Conservation (phyloP, 2,113 vertebrate species). For the Xenopus borealis region DNA sequence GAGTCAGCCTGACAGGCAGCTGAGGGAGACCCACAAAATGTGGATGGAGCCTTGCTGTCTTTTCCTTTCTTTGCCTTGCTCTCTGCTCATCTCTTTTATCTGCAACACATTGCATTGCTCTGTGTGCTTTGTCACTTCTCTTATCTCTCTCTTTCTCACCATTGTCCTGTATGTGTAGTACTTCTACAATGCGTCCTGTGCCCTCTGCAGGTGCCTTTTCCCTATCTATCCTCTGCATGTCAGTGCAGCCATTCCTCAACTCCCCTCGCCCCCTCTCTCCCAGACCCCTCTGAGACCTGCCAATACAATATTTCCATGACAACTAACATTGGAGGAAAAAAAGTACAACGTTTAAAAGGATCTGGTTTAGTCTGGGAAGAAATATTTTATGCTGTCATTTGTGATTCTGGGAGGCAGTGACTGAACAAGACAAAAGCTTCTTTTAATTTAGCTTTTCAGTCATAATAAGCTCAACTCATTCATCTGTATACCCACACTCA, state of each 20-base stretch:
- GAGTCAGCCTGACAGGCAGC: constrained; percentile 43
- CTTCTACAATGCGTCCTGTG: constrained; percentile 24
- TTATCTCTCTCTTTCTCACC: constrained; percentile 19
- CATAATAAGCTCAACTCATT: neutral
- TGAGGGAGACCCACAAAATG: constrained; percentile 43
- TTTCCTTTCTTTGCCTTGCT: constrained; percentile 28
- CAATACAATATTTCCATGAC: constrained; percentile 45
- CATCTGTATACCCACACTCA: neutral
- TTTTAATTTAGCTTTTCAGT: neutral
- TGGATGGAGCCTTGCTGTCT: constrained; percentile 37
- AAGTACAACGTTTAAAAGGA: constrained; percentile 30
- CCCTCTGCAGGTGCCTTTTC: constrained; percentile 33
- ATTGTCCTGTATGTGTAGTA: constrained; percentile 29
- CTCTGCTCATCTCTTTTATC: constrained; percentile 41
- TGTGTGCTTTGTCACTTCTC: constrained; percentile 21
- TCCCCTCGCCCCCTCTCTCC: constrained; percentile 4
- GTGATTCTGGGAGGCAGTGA: neutral
- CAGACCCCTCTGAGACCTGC: constrained; percentile 42
- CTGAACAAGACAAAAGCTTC: neutral
- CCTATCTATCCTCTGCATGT: constrained; percentile 37
- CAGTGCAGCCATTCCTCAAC: constrained; percentile 36
- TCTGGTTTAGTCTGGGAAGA: constrained; percentile 11
- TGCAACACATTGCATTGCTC: constrained; percentile 24
- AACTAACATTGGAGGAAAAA: constrained; percentile 31
- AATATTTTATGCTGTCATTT: neutral